These are phyloP conservation scores for Siphlonurus alternatus DNA, from an alignment of 2,888 invertebrate genomes.

Conservation along the genomic window DNA sequence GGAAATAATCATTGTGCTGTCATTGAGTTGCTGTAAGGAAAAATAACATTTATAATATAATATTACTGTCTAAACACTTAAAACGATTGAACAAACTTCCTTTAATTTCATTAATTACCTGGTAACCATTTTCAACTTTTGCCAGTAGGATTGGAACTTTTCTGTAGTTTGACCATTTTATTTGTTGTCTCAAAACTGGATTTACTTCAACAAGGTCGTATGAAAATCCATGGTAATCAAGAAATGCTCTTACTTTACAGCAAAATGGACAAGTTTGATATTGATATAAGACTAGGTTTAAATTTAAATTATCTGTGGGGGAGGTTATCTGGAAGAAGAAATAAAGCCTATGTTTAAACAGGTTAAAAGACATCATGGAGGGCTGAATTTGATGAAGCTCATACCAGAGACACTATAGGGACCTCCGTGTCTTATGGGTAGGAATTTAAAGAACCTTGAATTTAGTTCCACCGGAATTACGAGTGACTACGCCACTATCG, in stretches of 20 bases:
- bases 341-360: conserved; percentile 6
- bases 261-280: conserved; percentile 97
- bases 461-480: too few relatives aligned
- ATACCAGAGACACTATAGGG: too few relatives aligned
- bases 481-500: too few relatives aligned
- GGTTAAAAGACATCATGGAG: neutral
- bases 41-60: conserved; percentile 16
- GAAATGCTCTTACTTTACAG: conserved; percentile 78
- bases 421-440: too few relatives aligned
- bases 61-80: neutral
- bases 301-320: conserved; percentile 43
- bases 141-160: conserved; percentile 87
- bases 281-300: conserved; percentile 81
- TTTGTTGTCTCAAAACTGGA: conserved; percentile 77
- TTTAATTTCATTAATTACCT: conserved; percentile 30
- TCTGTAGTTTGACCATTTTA: conserved; percentile 84
- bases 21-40: conserved; percentile 58
- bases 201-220: conserved; percentile 97
- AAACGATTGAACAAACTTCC: neutral
- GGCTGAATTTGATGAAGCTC: neutral
- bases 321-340: conserved; percentile 38
- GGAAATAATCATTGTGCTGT: conserved; percentile 89
- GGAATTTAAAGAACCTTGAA: too few relatives aligned
- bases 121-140: conserved; percentile 46
- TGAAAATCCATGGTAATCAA: conserved; percentile 84